phyloP scores from a whole-genome alignment of 2,113 vertebrate species.

The Benitochromis conjunctus region DNA sequence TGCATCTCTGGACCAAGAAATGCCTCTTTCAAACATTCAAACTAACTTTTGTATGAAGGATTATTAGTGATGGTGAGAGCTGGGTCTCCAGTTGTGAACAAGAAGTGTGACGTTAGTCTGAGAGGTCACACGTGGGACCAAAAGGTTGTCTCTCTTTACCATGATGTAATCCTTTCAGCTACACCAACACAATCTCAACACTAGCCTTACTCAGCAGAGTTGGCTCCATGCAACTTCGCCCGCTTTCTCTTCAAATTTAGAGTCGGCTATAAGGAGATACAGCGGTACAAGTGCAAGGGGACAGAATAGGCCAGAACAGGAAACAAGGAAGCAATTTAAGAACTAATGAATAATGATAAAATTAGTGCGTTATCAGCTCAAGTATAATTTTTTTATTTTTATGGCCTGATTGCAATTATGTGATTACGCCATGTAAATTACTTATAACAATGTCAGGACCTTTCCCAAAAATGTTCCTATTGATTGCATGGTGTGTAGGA shows the following conservation, averaged over 20 bases:
- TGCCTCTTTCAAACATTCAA: not conserved
- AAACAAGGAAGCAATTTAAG: not conserved
- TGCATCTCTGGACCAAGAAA: not conserved
- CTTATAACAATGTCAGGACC: not conserved
- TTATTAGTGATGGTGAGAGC: not conserved
- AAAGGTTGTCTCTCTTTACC: not conserved
- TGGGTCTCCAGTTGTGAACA: not conserved
- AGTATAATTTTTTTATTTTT: not conserved
- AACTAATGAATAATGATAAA: not conserved
- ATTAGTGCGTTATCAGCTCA: not conserved
- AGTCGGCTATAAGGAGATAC: not conserved
- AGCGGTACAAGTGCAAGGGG: too few relatives aligned
- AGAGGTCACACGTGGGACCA: rapidly evolving
- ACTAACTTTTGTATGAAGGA: not conserved
- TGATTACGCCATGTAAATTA: not conserved
- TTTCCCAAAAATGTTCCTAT: not conserved
- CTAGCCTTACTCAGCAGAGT: not conserved
- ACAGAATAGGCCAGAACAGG: rapidly evolving
- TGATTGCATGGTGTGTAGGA: not conserved
- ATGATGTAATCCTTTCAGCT: not conserved
- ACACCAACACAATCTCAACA: not conserved
- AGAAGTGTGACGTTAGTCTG: not conserved
- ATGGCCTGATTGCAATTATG: not conserved
- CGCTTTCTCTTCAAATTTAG: not conserved
- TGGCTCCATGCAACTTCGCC: not conserved